phyloP scores from a whole-genome alignment of 1,140 invertebrate species.

The Euwallacea similis region DNA sequence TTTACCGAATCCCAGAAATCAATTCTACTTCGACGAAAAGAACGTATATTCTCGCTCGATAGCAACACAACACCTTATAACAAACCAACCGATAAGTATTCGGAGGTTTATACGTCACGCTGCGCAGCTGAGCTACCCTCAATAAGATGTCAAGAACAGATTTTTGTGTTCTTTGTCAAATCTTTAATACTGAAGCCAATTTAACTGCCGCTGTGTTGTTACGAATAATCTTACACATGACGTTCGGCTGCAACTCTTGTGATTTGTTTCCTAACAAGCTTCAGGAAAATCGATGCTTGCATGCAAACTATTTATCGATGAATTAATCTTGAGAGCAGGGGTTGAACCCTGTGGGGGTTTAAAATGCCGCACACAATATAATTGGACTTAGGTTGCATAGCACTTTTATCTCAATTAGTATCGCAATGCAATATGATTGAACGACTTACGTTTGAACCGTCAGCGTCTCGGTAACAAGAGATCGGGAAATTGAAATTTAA shows the following conservation, averaged over 20 bases:
- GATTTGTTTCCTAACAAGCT: not conserved
- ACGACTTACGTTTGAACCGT: too few species aligned
- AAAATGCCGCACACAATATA: not conserved
- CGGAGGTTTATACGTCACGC: constrained; percentile 21
- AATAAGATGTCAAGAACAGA: constrained; percentile 27
- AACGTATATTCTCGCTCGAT: too few species aligned
- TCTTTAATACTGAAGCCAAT: constrained; percentile 27
- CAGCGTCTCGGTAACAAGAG: too few species aligned
- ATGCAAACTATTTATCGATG: not conserved
- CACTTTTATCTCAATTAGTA: too few species aligned
- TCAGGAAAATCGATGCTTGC: not conserved
- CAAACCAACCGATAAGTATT: not conserved
- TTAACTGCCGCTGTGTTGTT: constrained; percentile 15
- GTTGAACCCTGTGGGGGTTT: not conserved
- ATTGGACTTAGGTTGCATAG: not conserved
- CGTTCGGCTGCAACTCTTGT: constrained; percentile 1
- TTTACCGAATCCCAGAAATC: too few species aligned
- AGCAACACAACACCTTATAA: constrained; percentile 4
- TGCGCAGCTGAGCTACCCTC: constrained; percentile 21
- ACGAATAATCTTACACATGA: constrained; percentile 8
- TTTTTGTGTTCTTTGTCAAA: constrained; percentile 26
- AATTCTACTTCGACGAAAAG: too few species aligned
- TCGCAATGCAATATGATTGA: too few species aligned
- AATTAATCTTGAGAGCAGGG: constrained; percentile 1
- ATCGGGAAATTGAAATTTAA: too few species aligned